A percentile compares a stretch with the other conserved stretches of the same genome.
phyloP scores from a whole-genome alignment of 2,888 invertebrate species.

The Tachystola acroxantha region DNA sequence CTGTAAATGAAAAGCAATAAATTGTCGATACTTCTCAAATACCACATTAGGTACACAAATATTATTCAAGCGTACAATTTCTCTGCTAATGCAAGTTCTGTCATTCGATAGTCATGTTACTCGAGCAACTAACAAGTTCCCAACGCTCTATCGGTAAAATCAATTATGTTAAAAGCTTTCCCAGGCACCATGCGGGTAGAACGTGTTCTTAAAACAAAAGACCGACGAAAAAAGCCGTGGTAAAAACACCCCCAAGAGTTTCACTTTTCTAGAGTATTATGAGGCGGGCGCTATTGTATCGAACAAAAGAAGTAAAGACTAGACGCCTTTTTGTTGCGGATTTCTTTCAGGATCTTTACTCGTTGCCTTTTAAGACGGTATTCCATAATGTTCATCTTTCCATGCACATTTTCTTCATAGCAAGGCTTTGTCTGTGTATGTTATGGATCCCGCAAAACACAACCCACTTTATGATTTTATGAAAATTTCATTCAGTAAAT shows the following conservation, averaged over 20 bases:
- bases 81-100: slow-evolving; percentile 3
- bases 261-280: slow-evolving; percentile 54
- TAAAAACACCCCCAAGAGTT: slow-evolving; percentile 45
- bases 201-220: slow-evolving; percentile 39
- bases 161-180: slow-evolving; percentile 46
- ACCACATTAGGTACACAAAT: too few species aligned
- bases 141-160: slow-evolving; percentile 23
- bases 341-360: slow-evolving; percentile 27
- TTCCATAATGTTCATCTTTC: too few species aligned
- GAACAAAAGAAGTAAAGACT: slow-evolving; percentile 27
- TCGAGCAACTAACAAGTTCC: slow-evolving; percentile 11
- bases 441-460: too few species aligned
- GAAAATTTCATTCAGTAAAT: too few species aligned
- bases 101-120: slow-evolving; percentile 3
- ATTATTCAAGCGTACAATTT: not conserved
- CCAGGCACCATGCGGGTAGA: slow-evolving; percentile 43
- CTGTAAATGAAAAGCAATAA: too few species aligned
- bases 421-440: too few species aligned
- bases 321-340: slow-evolving; percentile 36
- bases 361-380: not conserved
- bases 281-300: slow-evolving; percentile 40
- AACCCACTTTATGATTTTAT: too few species aligned
- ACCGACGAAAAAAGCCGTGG: slow-evolving; percentile 30
- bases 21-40: too few species aligned
- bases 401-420: too few species aligned